Conservation (phyloP, 2,888 invertebrate genomes). For the Nymphalis c-album region DNA sequence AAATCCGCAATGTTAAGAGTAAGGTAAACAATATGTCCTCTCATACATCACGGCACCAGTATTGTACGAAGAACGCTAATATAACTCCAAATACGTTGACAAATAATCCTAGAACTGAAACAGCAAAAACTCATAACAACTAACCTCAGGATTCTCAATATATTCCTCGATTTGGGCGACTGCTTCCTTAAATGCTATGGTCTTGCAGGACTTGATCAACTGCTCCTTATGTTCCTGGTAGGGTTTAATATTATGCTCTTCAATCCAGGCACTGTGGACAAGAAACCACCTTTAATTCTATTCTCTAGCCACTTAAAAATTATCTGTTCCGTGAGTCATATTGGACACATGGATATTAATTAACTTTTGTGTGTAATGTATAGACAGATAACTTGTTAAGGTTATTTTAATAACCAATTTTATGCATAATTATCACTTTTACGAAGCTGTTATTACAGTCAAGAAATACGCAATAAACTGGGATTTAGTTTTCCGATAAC, state of each 20-base stretch:
- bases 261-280: slow-evolving; percentile 91
- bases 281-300: slow-evolving; percentile 8
- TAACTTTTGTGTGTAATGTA: no score
- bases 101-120: not conserved
- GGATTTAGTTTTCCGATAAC: not conserved
- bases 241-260: slow-evolving; percentile 90
- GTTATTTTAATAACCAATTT: no score
- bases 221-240: slow-evolving; percentile 91
- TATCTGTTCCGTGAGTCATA: no score
- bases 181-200: slow-evolving; percentile 88
- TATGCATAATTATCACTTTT: no score
- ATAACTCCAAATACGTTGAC: not conserved
- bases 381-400: no score
- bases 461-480: not conserved
- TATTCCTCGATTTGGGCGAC: slow-evolving; percentile 90
- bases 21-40: no score
- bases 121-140: slow-evolving; percentile 37
- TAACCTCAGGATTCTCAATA: slow-evolving; percentile 85
- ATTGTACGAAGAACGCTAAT: not conserved
- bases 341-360: no score
- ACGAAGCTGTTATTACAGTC: not conserved
- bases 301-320: not conserved
- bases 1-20: no score
- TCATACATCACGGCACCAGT: no score
- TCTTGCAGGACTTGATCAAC: slow-evolving; percentile 87